phyloP scores from a whole-genome alignment of 2,797 vertebrate genomes.

The Discoglossus pictus region DNA sequence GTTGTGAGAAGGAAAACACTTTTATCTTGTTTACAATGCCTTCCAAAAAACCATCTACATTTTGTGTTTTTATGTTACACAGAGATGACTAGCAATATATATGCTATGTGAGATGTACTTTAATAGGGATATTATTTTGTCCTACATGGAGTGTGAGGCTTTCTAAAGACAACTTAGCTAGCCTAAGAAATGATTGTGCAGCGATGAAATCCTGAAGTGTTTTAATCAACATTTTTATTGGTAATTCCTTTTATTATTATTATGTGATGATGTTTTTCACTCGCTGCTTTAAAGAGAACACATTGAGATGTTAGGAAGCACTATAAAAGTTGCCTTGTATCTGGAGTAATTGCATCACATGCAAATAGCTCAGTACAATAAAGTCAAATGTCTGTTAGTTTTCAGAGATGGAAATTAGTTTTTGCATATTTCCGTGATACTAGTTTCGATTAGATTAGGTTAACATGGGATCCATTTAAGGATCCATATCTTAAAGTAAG shows the following conservation, averaged over 20 bases:
- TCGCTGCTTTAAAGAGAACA: slow-evolving; percentile 47
- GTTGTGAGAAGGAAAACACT: slow-evolving; percentile 26
- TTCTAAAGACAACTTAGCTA: slow-evolving; percentile 43
- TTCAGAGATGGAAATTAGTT: slow-evolving; percentile 11
- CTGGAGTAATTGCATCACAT: slow-evolving; percentile 42
- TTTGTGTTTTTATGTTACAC: slow-evolving; percentile 45
- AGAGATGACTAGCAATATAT: slow-evolving; percentile 47
- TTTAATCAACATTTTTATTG: slow-evolving; percentile 54
- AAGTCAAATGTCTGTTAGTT: slow-evolving; percentile 23
- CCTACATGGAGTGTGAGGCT: slow-evolving; percentile 26
- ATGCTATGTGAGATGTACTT: slow-evolving; percentile 32
- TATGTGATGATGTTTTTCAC: slow-evolving; percentile 38
- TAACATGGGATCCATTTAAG: no score
- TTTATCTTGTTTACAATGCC: slow-evolving; percentile 43
- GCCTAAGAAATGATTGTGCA: slow-evolving; percentile 40
- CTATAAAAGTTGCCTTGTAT: slow-evolving; percentile 44
- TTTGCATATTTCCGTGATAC: background rate
- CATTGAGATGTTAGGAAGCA: slow-evolving; percentile 41
- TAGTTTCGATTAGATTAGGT: no score
- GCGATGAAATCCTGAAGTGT: slow-evolving; percentile 49
- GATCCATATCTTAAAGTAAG: no score
- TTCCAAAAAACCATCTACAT: slow-evolving; percentile 30
- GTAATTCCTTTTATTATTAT: slow-evolving; percentile 52
- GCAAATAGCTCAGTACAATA: slow-evolving; percentile 35
- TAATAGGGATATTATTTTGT: slow-evolving; percentile 42